Conservation (phyloP, 2,888 invertebrate species). For the Busseola fusca region DNA sequence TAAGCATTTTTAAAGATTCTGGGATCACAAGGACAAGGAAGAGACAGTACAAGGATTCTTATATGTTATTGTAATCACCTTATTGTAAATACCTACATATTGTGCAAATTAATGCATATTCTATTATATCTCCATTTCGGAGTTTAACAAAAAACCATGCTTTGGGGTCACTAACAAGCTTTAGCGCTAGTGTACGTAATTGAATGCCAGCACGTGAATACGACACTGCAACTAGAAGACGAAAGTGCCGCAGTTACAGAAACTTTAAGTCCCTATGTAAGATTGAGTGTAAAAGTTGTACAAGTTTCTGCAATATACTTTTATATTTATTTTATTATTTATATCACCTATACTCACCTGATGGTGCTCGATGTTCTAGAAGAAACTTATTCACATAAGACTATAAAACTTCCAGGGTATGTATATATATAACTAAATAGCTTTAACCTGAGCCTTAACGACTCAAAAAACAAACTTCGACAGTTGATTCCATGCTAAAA, state of each 20-base stretch:
- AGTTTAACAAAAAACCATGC: no score
- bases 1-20: neutral
- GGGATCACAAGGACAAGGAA: no score
- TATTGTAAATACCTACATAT: no score
- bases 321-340: no score
- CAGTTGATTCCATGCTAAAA: neutral
- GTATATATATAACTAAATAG: neutral
- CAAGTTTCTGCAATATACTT: no score
- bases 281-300: no score
- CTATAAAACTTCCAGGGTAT: neutral
- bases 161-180: neutral
- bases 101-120: no score
- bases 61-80: no score
- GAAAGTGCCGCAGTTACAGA: slow-evolving; percentile 4
- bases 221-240: neutral
- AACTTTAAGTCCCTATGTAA: no score
- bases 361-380: neutral
- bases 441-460: neutral
- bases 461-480: neutral
- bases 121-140: no score
- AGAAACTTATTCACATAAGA: neutral
- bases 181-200: neutral
- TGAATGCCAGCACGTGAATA: neutral
- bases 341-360: neutral
- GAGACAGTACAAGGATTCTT: no score